Percentiles rank a stretch among this genome's conserved stretches.
Conservation (phyloP, 2,797 vertebrate species). For the Bufotes viridis region DNA sequence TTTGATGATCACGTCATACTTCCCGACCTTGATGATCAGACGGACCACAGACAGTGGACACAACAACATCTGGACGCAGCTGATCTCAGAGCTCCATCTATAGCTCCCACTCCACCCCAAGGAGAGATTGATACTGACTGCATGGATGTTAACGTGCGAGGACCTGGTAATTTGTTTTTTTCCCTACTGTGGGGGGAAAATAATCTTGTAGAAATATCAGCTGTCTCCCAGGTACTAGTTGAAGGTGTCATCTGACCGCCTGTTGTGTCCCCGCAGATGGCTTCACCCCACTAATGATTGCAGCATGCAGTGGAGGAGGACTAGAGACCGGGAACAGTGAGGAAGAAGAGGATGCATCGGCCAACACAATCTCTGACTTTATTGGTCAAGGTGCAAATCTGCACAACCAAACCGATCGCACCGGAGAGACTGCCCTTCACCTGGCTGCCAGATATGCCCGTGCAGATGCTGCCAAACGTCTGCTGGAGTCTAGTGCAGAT, state of each 20-base stretch:
- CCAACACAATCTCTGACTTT: slow-evolving; percentile 94
- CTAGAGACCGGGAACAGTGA: slow-evolving; percentile 93
- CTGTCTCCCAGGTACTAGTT: too few relatives aligned
- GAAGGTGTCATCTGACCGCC: background rate
- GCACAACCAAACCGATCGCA: slow-evolving; percentile 97
- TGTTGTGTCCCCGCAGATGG: slow-evolving; percentile 78
- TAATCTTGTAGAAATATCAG: background rate
- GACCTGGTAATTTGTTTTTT: slow-evolving; percentile 81
- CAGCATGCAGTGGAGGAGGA: slow-evolving; percentile 95
- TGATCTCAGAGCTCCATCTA: slow-evolving; percentile 90
- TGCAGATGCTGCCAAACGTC: slow-evolving; percentile 93
- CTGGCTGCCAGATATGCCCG: slow-evolving; percentile 93
- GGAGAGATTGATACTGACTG: slow-evolving; percentile 94
- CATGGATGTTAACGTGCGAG: slow-evolving; percentile 96
- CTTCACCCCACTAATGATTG: slow-evolving; percentile 97
- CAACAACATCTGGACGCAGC: slow-evolving; percentile 98
- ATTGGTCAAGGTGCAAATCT: slow-evolving; percentile 96
- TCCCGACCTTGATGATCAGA: slow-evolving; percentile 84
- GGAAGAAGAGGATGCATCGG: slow-evolving; percentile 92
- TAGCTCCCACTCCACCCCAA: slow-evolving; percentile 95
- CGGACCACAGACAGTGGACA: slow-evolving; percentile 96
- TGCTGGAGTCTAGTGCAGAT: slow-evolving; percentile 93
- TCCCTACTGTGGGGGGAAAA: too few relatives aligned
- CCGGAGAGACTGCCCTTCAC: slow-evolving; percentile 93
- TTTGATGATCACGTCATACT: slow-evolving; percentile 90